phyloP scores from a whole-genome alignment of 2,888 invertebrate species.

The Carcina quercana region DNA sequence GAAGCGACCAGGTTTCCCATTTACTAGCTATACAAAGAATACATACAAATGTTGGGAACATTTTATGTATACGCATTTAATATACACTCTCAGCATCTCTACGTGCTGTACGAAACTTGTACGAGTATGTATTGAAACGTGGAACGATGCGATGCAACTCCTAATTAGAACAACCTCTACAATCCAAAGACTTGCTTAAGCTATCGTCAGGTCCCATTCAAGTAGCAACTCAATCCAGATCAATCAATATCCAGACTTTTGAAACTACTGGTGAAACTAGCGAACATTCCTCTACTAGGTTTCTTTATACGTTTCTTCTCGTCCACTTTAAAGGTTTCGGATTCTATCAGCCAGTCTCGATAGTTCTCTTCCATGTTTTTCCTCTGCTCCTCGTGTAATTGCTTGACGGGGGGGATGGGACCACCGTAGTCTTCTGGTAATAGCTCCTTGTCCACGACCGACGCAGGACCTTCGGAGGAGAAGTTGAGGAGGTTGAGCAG shows the following conservation, averaged over 20 bases:
- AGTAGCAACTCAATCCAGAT: conserved; percentile 18
- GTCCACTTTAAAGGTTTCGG: conserved; percentile 70
- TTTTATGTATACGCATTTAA: no score
- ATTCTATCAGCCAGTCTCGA: conserved; percentile 76
- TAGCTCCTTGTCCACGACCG: conserved; percentile 57
- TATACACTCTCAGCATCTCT: no score
- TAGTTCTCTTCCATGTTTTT: conserved; percentile 74
- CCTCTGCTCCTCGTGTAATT: conserved; percentile 72
- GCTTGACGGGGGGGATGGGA: conserved; percentile 63
- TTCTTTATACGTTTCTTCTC: conserved; percentile 64
- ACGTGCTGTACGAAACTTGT: no score
- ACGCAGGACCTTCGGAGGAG: conserved; percentile 63
- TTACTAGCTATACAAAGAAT: no score
- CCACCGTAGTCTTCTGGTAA: conserved; percentile 77
- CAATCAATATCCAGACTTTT: conserved; percentile 66
- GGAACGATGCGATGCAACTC: no score
- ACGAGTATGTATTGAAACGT: no score
- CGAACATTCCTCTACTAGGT: conserved; percentile 64
- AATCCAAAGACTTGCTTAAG: no score
- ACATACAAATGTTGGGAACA: no score
- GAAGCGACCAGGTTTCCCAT: no score
- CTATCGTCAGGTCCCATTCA: conserved; percentile 32
- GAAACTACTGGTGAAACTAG: conserved; percentile 64
- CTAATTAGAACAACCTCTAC: not conserved
- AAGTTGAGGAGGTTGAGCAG: conserved; percentile 76